phyloP scores from a whole-genome alignment of 2,888 invertebrate genomes.

The Celastrina argiolus region DNA sequence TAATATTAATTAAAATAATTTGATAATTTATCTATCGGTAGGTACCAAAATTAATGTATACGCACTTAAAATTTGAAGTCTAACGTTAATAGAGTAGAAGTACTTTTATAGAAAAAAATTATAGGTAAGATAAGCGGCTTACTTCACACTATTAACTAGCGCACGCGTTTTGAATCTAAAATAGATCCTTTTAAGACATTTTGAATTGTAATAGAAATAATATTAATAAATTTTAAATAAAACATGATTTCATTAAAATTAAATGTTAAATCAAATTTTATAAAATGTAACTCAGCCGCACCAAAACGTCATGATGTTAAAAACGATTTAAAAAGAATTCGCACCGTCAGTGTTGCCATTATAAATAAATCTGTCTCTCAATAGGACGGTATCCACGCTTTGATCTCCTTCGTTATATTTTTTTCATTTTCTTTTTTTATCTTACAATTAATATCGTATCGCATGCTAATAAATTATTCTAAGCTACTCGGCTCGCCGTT shows the following conservation, averaged over 20 bases:
- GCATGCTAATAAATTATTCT: slow-evolving; percentile 75
- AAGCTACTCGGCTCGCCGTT: slow-evolving; percentile 50
- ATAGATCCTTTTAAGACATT: background rate
- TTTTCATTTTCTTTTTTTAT: slow-evolving; percentile 44
- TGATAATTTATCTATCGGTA: background rate
- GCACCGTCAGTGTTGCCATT: slow-evolving; percentile 29
- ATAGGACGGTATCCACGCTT: slow-evolving; percentile 58
- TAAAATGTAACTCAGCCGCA: slow-evolving; percentile 36
- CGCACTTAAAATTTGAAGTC: background rate
- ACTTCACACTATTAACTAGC: background rate
- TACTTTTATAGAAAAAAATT: background rate
- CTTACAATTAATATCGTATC: slow-evolving; percentile 50
- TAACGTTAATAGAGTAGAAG: background rate
- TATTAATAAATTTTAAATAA: background rate
- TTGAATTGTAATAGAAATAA: background rate
- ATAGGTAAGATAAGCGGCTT: background rate
- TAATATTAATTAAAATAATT: slow-evolving; percentile 5
- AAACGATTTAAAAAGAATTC: slow-evolving; percentile 31
- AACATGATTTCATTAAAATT: background rate
- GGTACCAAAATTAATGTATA: background rate
- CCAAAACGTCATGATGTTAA: slow-evolving; percentile 36
- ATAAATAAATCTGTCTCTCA: slow-evolving; percentile 31
- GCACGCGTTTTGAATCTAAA: background rate
- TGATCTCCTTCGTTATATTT: slow-evolving; percentile 47
- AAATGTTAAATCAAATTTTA: slow-evolving; percentile 25